phyloP scores from a whole-genome alignment of 2,888 invertebrate genomes.

The Atherix ibis region DNA sequence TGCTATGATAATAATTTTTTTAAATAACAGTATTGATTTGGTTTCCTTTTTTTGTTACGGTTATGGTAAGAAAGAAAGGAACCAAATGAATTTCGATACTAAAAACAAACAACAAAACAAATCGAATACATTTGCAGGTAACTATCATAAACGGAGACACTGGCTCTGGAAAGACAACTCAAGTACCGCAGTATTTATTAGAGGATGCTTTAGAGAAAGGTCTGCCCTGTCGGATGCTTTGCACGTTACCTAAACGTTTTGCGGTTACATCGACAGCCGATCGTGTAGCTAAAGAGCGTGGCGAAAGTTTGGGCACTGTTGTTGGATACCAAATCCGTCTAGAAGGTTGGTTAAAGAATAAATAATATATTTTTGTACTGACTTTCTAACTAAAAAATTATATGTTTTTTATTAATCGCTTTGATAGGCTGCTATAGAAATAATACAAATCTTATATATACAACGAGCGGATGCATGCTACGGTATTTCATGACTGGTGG shows the following conservation, averaged over 20 bases:
- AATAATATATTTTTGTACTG: too few species aligned
- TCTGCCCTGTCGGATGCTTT: slow-evolving; percentile 66
- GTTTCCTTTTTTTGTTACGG: too few species aligned
- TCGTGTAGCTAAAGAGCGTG: slow-evolving; percentile 58
- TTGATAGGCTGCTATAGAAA: slow-evolving; percentile 20
- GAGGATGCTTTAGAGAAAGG: slow-evolving; percentile 49
- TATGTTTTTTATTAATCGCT: too few species aligned
- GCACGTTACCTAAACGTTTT: slow-evolving; percentile 84
- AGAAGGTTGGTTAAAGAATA: slow-evolving; percentile 40
- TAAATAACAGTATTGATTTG: too few species aligned
- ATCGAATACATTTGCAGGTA: slow-evolving; percentile 36
- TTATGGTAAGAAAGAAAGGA: too few species aligned
- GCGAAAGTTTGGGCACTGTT: slow-evolving; percentile 47
- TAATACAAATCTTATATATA: slow-evolving; percentile 23
- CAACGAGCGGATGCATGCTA: slow-evolving; percentile 36
- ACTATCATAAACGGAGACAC: slow-evolving; percentile 68
- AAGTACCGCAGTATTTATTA: slow-evolving; percentile 84
- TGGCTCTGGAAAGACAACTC: slow-evolving; percentile 90
- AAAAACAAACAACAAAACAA: too few species aligned
- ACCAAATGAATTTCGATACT: too few species aligned
- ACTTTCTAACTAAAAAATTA: too few species aligned
- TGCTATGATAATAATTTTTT: too few species aligned
- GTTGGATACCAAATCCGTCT: slow-evolving; percentile 85
- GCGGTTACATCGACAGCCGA: slow-evolving; percentile 83
- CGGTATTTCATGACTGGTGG: slow-evolving; percentile 72